Base-by-base conservation (phyloP, 2,888 invertebrate species). In the Cephus pygmeus region DNA sequence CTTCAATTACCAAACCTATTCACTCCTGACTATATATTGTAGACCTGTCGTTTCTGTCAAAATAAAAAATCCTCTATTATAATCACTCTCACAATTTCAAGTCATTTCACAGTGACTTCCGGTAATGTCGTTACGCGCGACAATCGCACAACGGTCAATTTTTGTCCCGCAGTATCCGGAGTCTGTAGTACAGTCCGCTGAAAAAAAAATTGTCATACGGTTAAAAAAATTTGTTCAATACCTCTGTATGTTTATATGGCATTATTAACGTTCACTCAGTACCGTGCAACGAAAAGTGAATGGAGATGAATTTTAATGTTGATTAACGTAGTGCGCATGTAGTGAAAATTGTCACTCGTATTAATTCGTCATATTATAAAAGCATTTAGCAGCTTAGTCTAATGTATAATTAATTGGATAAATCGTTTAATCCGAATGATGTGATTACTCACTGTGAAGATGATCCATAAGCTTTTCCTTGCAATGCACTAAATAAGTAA, bases 401-500 rank as follows among this genome's bases (percentile, higher is more conserved):
- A 6, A 56, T 56, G 23, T 56, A 56, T 56, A 6, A 56, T 23
- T 56, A 56, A 56, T 56, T 56, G 15, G 40, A 56, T 23, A 23
- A 23, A 56, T 23, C 40, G 23, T 56, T 56, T 9, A 56, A 23
- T 56, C 23, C 40, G 15, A 56, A 56, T 15, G 4, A 40, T 6
- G 4, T 23, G 40, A 56, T 56, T 56, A 15, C 23, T 56, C 23
- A 6, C 40, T 56, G 15, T 40, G 23, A 56, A 56, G 23, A 56
- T 23, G 23, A 56, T 56, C 23, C 40, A 56, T 56, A 56, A 56
- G 40, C 40, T 71, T 33, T 33, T 71, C 71, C 33, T 71, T 71
- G 71, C 71, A 35, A 35, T 69, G 34, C 71, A 23, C 69, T 73
- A 69, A 69, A 40, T 79, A 78, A 71, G 75, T 79, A 78, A 35